Conservation (phyloP, 2,113 vertebrate genomes). For the Chauna torquata region DNA sequence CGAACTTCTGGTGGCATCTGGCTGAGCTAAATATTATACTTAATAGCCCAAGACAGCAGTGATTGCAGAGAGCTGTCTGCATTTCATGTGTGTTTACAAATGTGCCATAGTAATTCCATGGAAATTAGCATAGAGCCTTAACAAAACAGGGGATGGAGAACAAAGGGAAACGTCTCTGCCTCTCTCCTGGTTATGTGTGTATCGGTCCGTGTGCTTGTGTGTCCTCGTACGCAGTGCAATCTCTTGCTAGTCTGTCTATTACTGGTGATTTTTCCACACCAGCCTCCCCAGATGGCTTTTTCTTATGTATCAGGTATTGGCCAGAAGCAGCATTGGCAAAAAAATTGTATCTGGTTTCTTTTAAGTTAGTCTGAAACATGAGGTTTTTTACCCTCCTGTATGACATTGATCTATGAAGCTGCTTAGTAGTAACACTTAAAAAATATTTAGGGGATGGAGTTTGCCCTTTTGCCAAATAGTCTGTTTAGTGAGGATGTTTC, state of each 20-base stretch:
- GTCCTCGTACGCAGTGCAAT: fast-evolving
- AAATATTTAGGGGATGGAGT: neutral
- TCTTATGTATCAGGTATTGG: neutral
- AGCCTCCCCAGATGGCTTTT: neutral
- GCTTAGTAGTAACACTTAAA: neutral
- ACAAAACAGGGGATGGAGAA: slow-evolving; percentile 1
- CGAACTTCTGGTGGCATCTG: slow-evolving; percentile 56
- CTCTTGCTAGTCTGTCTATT: neutral
- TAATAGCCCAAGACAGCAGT: slow-evolving; percentile 55
- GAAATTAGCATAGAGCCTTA: slow-evolving; percentile 16
- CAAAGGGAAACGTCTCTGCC: neutral
- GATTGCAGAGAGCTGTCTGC: slow-evolving; percentile 43
- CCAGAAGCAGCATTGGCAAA: neutral
- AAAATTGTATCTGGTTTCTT: neutral
- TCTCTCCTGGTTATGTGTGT: neutral
- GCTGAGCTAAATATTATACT: slow-evolving; percentile 61
- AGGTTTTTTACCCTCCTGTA: neutral
- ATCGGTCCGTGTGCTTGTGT: fast-evolving
- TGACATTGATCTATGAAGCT: neutral
- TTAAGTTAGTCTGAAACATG: neutral
- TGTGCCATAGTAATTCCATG: neutral
- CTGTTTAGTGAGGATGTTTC: neutral
- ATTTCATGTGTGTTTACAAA: slow-evolving; percentile 48
- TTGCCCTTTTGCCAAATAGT: neutral
- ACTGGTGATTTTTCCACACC: neutral